Evolutionary conservation across 2,888 invertebrate genomes (phyloP).

Genomic region (Apodemia zela): DNA sequence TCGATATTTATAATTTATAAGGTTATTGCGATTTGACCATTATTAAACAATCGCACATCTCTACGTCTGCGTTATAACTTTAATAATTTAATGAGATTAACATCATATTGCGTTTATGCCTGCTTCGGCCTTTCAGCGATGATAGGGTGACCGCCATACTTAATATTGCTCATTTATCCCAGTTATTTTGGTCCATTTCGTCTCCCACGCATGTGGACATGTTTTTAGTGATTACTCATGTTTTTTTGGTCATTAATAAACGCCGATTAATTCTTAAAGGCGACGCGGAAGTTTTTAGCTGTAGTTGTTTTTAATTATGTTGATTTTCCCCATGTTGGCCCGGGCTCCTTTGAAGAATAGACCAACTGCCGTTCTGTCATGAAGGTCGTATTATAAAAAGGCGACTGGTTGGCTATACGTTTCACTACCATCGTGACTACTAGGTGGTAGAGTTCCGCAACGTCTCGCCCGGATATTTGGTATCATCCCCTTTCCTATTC

Average conservation of each 20-base stretch:
- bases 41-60: not conserved
- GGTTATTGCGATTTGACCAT: not conserved
- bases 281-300: no score
- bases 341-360: no score
- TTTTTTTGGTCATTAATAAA: not conserved
- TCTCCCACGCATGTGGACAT: not conserved
- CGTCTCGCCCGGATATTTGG: no score
- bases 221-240: slow-evolving; percentile 2
- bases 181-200: not conserved
- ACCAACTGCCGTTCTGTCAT: no score
- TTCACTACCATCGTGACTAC: no score
- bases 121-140: slow-evolving; percentile 1
- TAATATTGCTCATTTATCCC: not conserved
- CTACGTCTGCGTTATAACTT: not conserved
- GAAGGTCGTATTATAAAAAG: no score
- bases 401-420: no score
- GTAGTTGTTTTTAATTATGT: no score
- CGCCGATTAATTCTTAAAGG: not conserved
- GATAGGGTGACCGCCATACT: slow-evolving; percentile 1
- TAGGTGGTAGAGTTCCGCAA: no score
- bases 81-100: slow-evolving; percentile 2
- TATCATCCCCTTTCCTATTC: no score
- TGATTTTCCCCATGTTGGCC: no score
- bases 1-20: not conserved
- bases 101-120: not conserved